Conservation (phyloP, 2,113 vertebrate species). For the Mormyrus lacerda region DNA sequence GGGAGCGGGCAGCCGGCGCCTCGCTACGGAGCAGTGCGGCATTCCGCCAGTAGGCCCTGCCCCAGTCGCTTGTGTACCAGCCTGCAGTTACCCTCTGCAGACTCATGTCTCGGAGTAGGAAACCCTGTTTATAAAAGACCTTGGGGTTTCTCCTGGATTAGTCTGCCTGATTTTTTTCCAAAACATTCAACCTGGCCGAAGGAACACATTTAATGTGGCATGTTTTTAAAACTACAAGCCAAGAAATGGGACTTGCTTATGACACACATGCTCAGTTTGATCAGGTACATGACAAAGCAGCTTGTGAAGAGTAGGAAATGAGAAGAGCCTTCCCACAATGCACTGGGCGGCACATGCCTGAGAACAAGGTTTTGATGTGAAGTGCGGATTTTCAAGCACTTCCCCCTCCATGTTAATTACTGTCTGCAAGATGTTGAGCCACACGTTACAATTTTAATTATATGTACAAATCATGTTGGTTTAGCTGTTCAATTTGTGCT, state of each 20-base stretch:
- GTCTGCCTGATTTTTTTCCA: background rate
- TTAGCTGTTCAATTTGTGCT: background rate
- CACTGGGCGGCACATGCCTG: background rate
- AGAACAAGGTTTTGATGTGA: background rate
- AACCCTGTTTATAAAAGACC: background rate
- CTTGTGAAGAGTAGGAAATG: background rate
- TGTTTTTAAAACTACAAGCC: background rate
- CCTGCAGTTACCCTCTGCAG: background rate
- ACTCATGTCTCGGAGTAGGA: background rate
- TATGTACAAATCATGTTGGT: background rate
- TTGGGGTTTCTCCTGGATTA: background rate
- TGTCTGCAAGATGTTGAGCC: background rate
- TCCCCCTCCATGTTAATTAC: background rate
- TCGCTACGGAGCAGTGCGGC: slow-evolving; percentile 55
- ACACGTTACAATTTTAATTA: background rate
- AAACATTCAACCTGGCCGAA: background rate
- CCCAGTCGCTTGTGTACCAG: background rate
- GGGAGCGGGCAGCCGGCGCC: slow-evolving; percentile 61
- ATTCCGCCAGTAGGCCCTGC: slow-evolving; percentile 36
- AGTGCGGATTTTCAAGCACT: background rate
- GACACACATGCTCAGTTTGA: background rate
- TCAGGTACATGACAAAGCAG: background rate
- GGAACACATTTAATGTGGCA: background rate
- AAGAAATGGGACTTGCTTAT: background rate
- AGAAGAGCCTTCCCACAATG: background rate